Conservation (phyloP, 2,888 invertebrate genomes). For the Deroplatys truncata region DNA sequence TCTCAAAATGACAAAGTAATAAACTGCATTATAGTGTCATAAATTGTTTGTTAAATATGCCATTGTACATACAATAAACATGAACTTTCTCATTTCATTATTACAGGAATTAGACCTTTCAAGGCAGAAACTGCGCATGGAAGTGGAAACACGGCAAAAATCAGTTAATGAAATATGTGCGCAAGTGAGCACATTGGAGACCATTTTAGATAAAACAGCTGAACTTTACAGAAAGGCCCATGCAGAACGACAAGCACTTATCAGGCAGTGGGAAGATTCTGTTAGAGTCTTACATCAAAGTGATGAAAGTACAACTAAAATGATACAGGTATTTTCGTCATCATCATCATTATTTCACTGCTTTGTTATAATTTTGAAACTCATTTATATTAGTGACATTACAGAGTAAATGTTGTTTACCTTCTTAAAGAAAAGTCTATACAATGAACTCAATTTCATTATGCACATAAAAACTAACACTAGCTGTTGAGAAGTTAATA, state of each 20-base stretch:
- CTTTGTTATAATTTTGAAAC: too few species aligned
- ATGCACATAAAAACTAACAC: too few species aligned
- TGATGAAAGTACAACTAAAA: conserved; percentile 58
- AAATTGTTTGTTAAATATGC: too few species aligned
- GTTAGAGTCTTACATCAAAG: conserved; percentile 65
- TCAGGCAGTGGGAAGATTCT: conserved; percentile 68
- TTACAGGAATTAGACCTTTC: conserved; percentile 51
- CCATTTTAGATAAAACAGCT: conserved; percentile 51
- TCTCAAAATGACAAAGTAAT: too few species aligned
- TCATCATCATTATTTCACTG: too few species aligned
- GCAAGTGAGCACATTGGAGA: conserved; percentile 54
- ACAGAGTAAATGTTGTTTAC: too few species aligned
- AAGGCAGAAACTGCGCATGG: conserved; percentile 39
- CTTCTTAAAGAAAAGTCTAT: too few species aligned
- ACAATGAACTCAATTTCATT: too few species aligned
- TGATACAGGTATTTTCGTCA: conserved; percentile 37
- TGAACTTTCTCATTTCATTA: not conserved
- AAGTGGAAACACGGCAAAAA: conserved; percentile 47
- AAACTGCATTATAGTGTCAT: too few species aligned
- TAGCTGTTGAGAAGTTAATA: too few species aligned
- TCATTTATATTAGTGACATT: too few species aligned
- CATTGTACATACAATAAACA: too few species aligned
- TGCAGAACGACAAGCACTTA: conserved; percentile 60
- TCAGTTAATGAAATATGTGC: conserved; percentile 47
- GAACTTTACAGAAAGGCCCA: conserved; percentile 49